Conservation (phyloP, 2,888 invertebrate species). For the Pollenia angustigena region DNA sequence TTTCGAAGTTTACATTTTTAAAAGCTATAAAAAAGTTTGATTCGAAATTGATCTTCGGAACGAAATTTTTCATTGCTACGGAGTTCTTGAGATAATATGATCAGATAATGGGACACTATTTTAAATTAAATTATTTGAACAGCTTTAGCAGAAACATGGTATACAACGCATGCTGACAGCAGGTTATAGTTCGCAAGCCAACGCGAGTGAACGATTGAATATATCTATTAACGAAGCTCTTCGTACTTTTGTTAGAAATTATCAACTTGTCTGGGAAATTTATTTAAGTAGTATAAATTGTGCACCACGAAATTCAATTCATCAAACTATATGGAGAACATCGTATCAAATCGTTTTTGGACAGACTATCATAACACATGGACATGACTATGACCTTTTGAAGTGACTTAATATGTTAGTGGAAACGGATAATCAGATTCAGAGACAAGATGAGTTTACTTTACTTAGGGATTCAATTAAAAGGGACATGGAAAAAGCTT, state of each 20-base stretch:
- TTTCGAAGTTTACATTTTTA: too few relatives aligned
- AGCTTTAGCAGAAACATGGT: too few relatives aligned
- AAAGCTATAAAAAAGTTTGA: too few relatives aligned
- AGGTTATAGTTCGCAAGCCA: too few relatives aligned
- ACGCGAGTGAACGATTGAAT: conserved; percentile 23
- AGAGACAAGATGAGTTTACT: conserved; percentile 22
- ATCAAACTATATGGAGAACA: conserved; percentile 2
- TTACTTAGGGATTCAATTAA: conserved; percentile 19
- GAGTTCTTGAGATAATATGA: too few relatives aligned
- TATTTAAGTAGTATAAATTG: conserved; percentile 14
- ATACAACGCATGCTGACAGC: too few relatives aligned
- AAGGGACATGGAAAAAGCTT: conserved; percentile 5
- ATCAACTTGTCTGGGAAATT: conserved; percentile 15
- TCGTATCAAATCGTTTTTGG: conserved; percentile 18
- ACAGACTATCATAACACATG: too few relatives aligned
- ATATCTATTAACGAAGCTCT: conserved; percentile 11
- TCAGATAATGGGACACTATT: too few relatives aligned
- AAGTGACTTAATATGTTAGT: conserved; percentile 10
- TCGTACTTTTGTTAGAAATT: not conserved
- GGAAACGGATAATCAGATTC: conserved; percentile 10
- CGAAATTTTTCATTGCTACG: too few relatives aligned
- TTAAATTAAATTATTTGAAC: too few relatives aligned
- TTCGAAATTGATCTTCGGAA: too few relatives aligned
- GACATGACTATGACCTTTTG: too few relatives aligned
- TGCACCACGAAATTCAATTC: conserved; percentile 18